Evolutionary conservation across 2,888 invertebrate genomes (phyloP), one percentile per base, ranked within the genome.

Genomic region (Hypomecis atomaria): DNA sequence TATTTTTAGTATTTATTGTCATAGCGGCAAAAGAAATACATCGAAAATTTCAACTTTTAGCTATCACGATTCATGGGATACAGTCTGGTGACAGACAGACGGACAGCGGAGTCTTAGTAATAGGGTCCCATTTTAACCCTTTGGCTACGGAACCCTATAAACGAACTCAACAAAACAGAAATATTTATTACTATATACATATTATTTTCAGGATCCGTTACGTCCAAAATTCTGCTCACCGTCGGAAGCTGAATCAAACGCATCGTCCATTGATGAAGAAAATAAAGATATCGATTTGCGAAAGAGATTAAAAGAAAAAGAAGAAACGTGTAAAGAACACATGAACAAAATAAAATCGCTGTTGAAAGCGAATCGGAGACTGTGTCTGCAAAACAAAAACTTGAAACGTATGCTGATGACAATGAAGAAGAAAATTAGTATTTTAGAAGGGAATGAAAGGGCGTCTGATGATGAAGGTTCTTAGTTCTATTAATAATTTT

Each of bases 181-280:
- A 37, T 7, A 10, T 47, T 10, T 23, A 4, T 1, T 4, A 4
- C 0, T 5, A 34, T 9, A 9, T 47, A n/a, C n/a, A n/a, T n/a
- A n/a, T 34, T 43, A 43, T 52, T 43, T 54, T 8, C 40, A 56
- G 56, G 56, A 56, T n/a, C 56, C 47, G 0, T 38, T 56, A n/a
- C 33, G 38, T 33, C 38, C 45, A n/a, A 43, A 54, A 6, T 7
- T 10, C 8, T 0, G 10, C 6, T 23, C 38, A 8, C 0, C 37
- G 36, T 34, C 42, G 5, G 56, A 56, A 33, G 36, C 11, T 13
- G 44, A 55, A 44, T 37, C 49, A 37, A 52, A 40, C 10, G 33
- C 33, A 33, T 33, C 40, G 5, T 13, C 6, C 4, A 23, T 40
- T 23, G 8, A 0, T 33, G 5, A 47, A 33, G 33, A 37, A 38